A percentile compares a stretch with the other conserved stretches of the same genome.
phyloP scores from a whole-genome alignment of 2,797 vertebrate genomes.

The Hoplostethus mediterraneus region DNA sequence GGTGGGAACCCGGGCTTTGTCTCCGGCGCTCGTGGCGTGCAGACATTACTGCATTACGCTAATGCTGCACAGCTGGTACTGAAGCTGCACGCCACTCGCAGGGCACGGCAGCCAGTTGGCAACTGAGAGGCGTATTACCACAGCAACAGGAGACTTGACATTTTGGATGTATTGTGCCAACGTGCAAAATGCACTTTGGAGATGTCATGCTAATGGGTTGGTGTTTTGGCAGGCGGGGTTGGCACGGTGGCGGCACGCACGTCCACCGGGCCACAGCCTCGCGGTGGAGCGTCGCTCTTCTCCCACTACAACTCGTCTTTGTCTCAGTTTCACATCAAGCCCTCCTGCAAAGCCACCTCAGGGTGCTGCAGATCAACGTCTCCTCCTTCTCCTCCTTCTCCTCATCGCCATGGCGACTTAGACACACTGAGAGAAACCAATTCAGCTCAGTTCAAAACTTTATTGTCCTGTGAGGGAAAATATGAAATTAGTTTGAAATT shows the following conservation, averaged over 20 bases:
- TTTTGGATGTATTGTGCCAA: slow-evolving; percentile 69
- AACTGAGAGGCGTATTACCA: slow-evolving; percentile 68
- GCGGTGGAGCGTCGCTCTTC: slow-evolving; percentile 39
- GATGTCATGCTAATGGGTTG: slow-evolving; percentile 72
- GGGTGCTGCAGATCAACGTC: slow-evolving; percentile 35
- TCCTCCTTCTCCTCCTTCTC: slow-evolving; percentile 21
- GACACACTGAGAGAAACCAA: slow-evolving; percentile 33
- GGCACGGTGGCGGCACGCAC: slow-evolving; percentile 33
- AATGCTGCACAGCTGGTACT: slow-evolving; percentile 72
- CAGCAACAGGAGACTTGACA: slow-evolving; percentile 77
- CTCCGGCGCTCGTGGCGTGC: slow-evolving; percentile 50
- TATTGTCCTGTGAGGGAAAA: no score
- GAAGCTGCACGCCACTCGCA: slow-evolving; percentile 40
- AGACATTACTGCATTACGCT: slow-evolving; percentile 60
- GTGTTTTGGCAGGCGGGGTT: slow-evolving; percentile 62
- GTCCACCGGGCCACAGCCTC: slow-evolving; percentile 52
- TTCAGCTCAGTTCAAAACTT: slow-evolving; percentile 19
- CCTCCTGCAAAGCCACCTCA: slow-evolving; percentile 30
- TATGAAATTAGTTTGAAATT: no score
- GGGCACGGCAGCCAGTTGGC: slow-evolving; percentile 66
- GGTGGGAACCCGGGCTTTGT: no score
- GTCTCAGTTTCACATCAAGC: slow-evolving; percentile 36
- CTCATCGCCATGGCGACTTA: slow-evolving; percentile 31
- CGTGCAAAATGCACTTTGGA: slow-evolving; percentile 72
- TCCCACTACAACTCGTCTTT: slow-evolving; percentile 10